These are phyloP conservation scores for Acanthis flammea DNA, from an alignment of 2,797 vertebrate genomes.

Conservation along the genomic window DNA sequence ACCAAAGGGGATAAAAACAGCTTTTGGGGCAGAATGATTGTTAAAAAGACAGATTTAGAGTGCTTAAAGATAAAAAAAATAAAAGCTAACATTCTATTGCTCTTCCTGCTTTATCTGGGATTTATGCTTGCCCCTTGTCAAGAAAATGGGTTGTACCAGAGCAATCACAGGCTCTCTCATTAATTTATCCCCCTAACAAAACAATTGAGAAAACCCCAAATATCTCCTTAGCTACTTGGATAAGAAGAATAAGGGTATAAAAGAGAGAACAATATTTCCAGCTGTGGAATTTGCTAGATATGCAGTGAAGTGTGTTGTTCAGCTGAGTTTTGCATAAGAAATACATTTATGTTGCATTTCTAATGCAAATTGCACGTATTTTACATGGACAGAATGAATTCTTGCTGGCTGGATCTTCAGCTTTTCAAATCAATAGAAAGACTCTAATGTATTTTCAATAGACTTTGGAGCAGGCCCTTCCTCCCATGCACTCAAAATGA, in stretches of 20 bases:
- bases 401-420: constrained; percentile 55
- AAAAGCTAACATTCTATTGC: neutral
- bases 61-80: neutral
- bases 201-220: constrained; percentile 40
- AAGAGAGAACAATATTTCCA: constrained; percentile 40
- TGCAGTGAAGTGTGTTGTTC: constrained; percentile 40
- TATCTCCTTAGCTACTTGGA: constrained; percentile 33
- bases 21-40: neutral
- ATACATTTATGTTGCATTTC: constrained; percentile 56
- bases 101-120: neutral
- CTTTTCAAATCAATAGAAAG: constrained; percentile 59
- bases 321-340: constrained; percentile 58
- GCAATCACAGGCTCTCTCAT: neutral
- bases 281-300: constrained; percentile 40
- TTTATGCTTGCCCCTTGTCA: neutral
- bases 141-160: neutral
- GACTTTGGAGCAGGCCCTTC: constrained; percentile 40
- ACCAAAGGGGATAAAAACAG: neutral
- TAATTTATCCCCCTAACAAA: neutral
- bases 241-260: constrained; percentile 27
- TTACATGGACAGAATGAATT: constrained; percentile 45
- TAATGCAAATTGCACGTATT: constrained; percentile 51
- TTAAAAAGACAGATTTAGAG: constrained; percentile 20
- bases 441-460: constrained; percentile 62
- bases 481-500: constrained; percentile 43